Percentiles rank a stretch among this genome's conserved stretches.
phyloP scores from a whole-genome alignment of 2,113 vertebrate genomes.

The Piaya cayana region DNA sequence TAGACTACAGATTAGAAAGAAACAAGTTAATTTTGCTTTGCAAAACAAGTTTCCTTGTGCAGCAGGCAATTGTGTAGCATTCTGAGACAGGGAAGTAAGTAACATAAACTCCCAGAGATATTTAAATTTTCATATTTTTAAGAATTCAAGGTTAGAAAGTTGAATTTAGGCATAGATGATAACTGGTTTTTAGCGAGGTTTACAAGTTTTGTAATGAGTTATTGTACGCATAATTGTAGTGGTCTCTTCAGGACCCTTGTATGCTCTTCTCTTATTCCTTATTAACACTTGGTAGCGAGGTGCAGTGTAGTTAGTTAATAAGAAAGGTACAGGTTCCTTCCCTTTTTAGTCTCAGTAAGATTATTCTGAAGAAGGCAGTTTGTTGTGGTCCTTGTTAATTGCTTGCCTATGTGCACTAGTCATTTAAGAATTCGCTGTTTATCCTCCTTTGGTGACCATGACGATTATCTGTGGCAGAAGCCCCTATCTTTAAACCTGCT shows the following conservation, averaged over 20 bases:
- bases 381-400: neutral
- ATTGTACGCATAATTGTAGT: neutral
- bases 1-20: neutral
- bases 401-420: neutral
- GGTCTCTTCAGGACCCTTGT: neutral
- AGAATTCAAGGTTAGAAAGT: neutral
- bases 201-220: neutral
- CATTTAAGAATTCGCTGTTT: neutral
- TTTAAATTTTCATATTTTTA: neutral
- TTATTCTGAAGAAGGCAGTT: neutral
- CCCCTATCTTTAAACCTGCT: neutral
- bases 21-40: neutral
- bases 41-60: neutral
- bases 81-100: neutral
- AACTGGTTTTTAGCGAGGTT: neutral
- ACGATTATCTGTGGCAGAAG: neutral
- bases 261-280: neutral
- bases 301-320: neutral
- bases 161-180: neutral
- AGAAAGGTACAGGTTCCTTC: neutral
- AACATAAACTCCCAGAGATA: neutral
- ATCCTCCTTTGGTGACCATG: neutral
- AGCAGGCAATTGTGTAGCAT: neutral
- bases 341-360: neutral
- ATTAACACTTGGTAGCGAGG: neutral